Conservation (phyloP, 2,113 vertebrate species). For the Taurulus bubalis region DNA sequence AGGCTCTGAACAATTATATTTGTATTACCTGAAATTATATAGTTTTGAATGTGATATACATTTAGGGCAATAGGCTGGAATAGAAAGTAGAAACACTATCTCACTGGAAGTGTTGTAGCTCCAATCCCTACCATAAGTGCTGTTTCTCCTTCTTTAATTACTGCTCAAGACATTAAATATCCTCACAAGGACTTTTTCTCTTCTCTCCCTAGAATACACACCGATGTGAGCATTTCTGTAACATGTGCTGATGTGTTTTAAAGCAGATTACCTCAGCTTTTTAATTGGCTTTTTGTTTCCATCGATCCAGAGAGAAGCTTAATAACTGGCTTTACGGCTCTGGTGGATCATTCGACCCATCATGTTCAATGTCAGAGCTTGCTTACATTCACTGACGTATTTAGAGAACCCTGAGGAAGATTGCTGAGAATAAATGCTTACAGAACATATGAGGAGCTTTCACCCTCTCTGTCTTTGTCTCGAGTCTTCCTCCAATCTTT, state of each 20-base stretch:
- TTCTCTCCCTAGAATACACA: not conserved
- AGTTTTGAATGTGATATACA: not conserved
- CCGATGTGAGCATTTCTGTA: conserved; percentile 5
- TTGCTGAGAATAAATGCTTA: conserved; percentile 61
- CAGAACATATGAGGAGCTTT: conserved; percentile 27
- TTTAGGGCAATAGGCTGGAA: not conserved
- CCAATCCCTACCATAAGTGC: not conserved
- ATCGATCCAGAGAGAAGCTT: conserved; percentile 61
- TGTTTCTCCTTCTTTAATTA: conserved; percentile 33
- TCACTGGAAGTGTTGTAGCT: conserved; percentile 6
- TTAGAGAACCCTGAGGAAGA: conserved; percentile 56
- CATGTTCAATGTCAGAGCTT: conserved; percentile 54
- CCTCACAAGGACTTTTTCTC: conserved; percentile 2
- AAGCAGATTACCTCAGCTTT: conserved; percentile 45
- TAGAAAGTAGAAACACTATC: conserved; percentile 3
- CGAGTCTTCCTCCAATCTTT: conserved; percentile 13
- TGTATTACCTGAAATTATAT: too few relatives aligned
- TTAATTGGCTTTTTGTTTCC: conserved; percentile 72
- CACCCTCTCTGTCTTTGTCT: conserved; percentile 21
- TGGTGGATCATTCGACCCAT: conserved; percentile 64
- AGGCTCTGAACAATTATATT: too few relatives aligned
- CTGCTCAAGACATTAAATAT: conserved; percentile 29
- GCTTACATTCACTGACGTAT: conserved; percentile 47
- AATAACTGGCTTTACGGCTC: conserved; percentile 51
- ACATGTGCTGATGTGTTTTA: conserved; percentile 16